Percentiles rank a stretch among this genome's conserved stretches.
Evolutionary conservation across 2,888 invertebrate species (phyloP).

Genomic region (Peribatodes rhomboidaria): DNA sequence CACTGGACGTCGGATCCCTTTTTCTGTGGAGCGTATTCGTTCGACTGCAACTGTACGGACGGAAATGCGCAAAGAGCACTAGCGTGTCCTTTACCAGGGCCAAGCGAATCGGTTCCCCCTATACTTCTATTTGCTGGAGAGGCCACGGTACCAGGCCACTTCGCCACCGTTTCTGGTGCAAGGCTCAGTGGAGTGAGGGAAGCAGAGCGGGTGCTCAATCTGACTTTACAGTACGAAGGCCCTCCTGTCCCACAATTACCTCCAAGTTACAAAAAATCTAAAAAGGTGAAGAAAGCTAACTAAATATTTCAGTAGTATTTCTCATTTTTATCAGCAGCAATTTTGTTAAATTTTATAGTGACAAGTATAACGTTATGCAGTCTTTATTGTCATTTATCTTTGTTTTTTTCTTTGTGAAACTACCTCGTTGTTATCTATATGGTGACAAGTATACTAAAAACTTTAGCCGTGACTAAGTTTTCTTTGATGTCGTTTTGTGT

Average conservation of each 20-base stretch:
- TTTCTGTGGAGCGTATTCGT: conserved; percentile 90
- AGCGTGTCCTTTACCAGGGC: conserved; percentile 88
- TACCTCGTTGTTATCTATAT: background rate
- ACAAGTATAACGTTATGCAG: conserved; percentile 7
- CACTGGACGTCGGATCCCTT: conserved; percentile 91
- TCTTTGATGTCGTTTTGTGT: too few relatives aligned
- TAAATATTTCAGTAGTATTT: conserved; percentile 15
- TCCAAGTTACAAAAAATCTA: conserved; percentile 1
- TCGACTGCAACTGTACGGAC: conserved; percentile 74
- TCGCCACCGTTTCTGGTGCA: conserved; percentile 92
- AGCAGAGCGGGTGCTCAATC: conserved; percentile 90
- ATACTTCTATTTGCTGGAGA: conserved; percentile 93
- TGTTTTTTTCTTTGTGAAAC: background rate
- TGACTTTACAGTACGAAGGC: conserved; percentile 84
- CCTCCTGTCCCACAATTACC: conserved; percentile 65
- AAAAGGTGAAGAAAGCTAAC: conserved; percentile 30
- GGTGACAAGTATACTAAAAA: too few relatives aligned
- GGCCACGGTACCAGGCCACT: conserved; percentile 91
- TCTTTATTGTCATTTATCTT: background rate
- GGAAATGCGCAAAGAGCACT: conserved; percentile 80
- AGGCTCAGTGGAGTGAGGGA: conserved; percentile 92
- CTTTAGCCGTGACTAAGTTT: too few relatives aligned
- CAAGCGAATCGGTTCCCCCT: conserved; percentile 88
- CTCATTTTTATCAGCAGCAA: background rate
- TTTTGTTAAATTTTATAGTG: conserved; percentile 13